A percentile compares a stretch with the other conserved stretches of the same genome.
phyloP scores from a whole-genome alignment of 2,113 vertebrate genomes.

The Otus sunia region DNA sequence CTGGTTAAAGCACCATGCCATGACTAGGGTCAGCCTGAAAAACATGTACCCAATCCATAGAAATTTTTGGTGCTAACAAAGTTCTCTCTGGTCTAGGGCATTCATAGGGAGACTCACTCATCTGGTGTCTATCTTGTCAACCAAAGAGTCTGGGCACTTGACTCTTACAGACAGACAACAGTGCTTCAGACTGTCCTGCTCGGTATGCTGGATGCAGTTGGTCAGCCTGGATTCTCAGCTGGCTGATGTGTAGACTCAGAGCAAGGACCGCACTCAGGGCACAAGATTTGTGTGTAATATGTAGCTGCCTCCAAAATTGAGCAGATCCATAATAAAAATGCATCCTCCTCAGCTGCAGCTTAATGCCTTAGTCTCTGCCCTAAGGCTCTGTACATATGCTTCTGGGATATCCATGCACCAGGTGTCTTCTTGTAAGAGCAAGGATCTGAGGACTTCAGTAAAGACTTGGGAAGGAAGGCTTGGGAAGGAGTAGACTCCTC shows the following conservation, averaged over 20 bases:
- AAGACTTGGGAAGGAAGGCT: not conserved
- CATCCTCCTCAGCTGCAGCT: not conserved
- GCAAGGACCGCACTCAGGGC: fast-evolving
- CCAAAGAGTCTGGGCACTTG: not conserved
- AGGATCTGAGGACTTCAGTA: not conserved
- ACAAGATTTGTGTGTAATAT: not conserved
- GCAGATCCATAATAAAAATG: not conserved
- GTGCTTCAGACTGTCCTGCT: not conserved
- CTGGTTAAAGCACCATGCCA: not conserved
- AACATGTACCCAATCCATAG: not conserved
- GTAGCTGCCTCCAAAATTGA: not conserved
- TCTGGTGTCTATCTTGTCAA: not conserved
- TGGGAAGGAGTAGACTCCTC: not conserved
- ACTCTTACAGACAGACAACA: not conserved
- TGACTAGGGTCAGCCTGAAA: not conserved
- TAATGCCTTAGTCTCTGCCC: not conserved
- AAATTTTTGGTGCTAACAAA: not conserved
- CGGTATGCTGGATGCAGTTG: not conserved
- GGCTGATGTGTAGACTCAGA: not conserved
- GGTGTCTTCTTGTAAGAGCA: not conserved
- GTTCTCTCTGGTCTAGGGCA: not conserved
- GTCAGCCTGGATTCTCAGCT: not conserved
- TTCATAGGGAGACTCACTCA: not conserved
- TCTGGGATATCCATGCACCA: not conserved
- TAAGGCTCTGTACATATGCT: not conserved